Evolutionary conservation across 2,113 vertebrate genomes (phyloP).

Genomic region (Colius striatus): DNA sequence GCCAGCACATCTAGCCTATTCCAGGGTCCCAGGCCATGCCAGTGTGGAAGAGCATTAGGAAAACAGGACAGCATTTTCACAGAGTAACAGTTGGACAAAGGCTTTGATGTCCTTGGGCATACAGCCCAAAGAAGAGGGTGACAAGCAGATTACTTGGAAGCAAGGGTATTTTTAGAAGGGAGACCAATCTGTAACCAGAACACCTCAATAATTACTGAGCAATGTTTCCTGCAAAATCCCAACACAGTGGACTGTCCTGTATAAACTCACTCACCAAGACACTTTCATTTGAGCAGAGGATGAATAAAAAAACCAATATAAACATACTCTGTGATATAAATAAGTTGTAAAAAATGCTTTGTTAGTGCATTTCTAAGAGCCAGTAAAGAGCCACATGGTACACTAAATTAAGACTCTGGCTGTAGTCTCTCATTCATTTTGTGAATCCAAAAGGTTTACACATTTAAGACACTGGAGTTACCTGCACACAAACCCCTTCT

Average conservation of each 20-base stretch:
- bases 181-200: slow-evolving; percentile 47
- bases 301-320: slow-evolving; percentile 39
- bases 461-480: background rate
- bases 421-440: background rate
- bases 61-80: slow-evolving; percentile 29
- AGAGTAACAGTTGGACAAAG: background rate
- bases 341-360: background rate
- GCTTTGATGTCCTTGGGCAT: background rate
- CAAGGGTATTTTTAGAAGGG: slow-evolving; percentile 64
- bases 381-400: background rate
- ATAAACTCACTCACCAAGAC: background rate
- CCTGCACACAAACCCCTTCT: background rate
- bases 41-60: background rate
- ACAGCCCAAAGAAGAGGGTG: slow-evolving; percentile 39
- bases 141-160: slow-evolving; percentile 57
- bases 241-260: slow-evolving; percentile 1
- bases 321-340: too few relatives aligned
- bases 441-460: background rate
- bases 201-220: slow-evolving; percentile 42
- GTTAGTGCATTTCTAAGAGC: background rate
- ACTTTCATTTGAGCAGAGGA: background rate
- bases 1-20: background rate
- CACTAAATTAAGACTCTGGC: background rate
- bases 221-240: slow-evolving; percentile 34
- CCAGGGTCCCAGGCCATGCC: background rate